Conservation (phyloP, 2,113 vertebrate species). For the Solea senegalensis region DNA sequence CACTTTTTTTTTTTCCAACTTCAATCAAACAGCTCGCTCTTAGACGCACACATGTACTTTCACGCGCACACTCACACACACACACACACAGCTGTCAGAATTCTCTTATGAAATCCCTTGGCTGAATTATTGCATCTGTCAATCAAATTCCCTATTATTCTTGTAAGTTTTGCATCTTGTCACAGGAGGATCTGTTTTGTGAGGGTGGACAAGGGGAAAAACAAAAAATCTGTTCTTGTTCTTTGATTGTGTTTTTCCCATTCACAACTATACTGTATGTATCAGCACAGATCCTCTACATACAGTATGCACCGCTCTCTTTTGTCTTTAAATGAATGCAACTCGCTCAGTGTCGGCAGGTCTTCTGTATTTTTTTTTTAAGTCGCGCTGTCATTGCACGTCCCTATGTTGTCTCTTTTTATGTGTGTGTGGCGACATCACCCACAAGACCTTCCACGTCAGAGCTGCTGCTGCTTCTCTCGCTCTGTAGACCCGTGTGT, state of each 20-base stretch:
- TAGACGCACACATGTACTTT: slow-evolving; percentile 8
- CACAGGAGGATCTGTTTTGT: slow-evolving; percentile 42
- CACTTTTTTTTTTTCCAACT: slow-evolving; percentile 26
- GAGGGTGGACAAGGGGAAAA: slow-evolving; percentile 48
- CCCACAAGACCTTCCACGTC: slow-evolving; percentile 31
- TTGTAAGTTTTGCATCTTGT: slow-evolving; percentile 50
- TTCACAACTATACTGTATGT: slow-evolving; percentile 8
- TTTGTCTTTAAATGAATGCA: slow-evolving; percentile 8
- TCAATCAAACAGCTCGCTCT: slow-evolving; percentile 65
- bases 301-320: neutral
- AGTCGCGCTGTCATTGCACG: slow-evolving; percentile 19
- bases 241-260: slow-evolving; percentile 11
- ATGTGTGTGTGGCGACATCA: slow-evolving; percentile 33
- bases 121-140: slow-evolving; percentile 69
- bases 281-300: neutral
- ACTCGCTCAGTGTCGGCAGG: slow-evolving; percentile 9
- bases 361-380: slow-evolving; percentile 28
- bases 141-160: slow-evolving; percentile 61
- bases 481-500: slow-evolving; percentile 2
- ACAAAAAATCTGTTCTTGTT: slow-evolving; percentile 16
- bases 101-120: slow-evolving; percentile 51
- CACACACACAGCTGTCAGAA: slow-evolving; percentile 27
- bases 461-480: slow-evolving; percentile 27
- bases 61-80: slow-evolving; percentile 10
- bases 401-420: slow-evolving; percentile 15